Evolutionary conservation across 2,113 vertebrate genomes (phyloP), one percentile per base, ranked within the genome.

Genomic region (Lonchura striata): DNA sequence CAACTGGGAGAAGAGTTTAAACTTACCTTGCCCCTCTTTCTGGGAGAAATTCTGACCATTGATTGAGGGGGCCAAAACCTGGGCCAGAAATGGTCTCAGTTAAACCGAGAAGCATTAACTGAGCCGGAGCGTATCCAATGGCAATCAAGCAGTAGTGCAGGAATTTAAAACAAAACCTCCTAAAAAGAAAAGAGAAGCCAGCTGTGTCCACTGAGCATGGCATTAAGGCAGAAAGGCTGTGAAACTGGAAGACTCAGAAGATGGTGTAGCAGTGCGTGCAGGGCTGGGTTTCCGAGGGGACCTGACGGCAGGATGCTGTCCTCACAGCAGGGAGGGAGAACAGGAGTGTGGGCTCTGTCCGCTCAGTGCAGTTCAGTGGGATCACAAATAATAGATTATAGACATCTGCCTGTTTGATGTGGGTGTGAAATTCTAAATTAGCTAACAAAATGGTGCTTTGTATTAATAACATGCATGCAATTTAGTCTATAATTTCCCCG

Each of bases 371-470:
- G 72, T 88, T 70, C 74, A 82, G 80, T 10, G 2, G 88, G 82
- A 79, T 88, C 95, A 95, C 88, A 90, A 95, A 95, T 92, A 95
- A 87, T 95, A 95, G 89, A 95, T 95, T 92, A 94, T 94, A 97
- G 93, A 60, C 90, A 94, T 95, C 88, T 96, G 88, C 80, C 80
- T 86, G 80, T 97, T 93, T 96, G 95, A 97, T 96, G 95, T 94
- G 93, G 95, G 85, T 93, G 94, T 95, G 94, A 95, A 94, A 92
- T 92, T 94, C 86, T 88, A 93, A 97, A 96, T 97, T 94, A 93
- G 91, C 92, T 93, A 94, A 90, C 94, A 94, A 96, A 97, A 92
- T 86, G 81, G 88, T 94, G 91, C 85, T 95, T 96, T 95, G 87
- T 90, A 82, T 96, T 94, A 95, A 91, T 91, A 94, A 88, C 82